Conservation (phyloP, 2,113 vertebrate genomes). For the Pachycephala philippinensis region DNA sequence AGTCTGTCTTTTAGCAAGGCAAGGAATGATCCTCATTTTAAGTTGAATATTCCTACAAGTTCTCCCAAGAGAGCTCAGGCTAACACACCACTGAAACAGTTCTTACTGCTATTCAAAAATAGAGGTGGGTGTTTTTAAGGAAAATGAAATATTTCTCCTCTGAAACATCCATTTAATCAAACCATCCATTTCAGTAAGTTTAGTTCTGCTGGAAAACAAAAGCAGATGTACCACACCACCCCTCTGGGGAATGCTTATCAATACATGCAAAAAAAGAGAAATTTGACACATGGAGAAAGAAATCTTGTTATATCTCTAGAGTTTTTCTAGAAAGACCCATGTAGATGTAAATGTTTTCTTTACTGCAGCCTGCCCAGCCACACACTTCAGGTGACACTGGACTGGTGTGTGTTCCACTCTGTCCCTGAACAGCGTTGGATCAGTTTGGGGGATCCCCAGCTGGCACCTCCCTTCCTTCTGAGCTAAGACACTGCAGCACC, state of each 20-base stretch:
- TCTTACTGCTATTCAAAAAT: neutral
- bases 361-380: neutral
- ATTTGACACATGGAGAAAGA: neutral
- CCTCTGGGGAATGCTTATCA: neutral
- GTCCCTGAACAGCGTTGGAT: neutral
- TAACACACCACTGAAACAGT: neutral
- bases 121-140: neutral
- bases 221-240: neutral
- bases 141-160: neutral
- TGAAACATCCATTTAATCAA: neutral
- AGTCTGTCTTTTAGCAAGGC: neutral
- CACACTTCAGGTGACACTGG: accelerated
- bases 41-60: neutral
- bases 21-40: neutral
- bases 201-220: neutral
- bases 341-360: neutral
- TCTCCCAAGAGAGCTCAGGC: neutral
- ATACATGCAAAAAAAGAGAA: neutral
- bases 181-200: neutral
- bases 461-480: neutral
- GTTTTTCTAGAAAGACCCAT: neutral
- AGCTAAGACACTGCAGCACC: neutral
- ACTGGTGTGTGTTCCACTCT: accelerated
- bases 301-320: neutral
- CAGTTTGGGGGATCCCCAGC: accelerated